A percentile compares a stretch with the other conserved stretches of the same genome.
Conservation (phyloP, 2,113 vertebrate species). For the Aviceda subcristata region DNA sequence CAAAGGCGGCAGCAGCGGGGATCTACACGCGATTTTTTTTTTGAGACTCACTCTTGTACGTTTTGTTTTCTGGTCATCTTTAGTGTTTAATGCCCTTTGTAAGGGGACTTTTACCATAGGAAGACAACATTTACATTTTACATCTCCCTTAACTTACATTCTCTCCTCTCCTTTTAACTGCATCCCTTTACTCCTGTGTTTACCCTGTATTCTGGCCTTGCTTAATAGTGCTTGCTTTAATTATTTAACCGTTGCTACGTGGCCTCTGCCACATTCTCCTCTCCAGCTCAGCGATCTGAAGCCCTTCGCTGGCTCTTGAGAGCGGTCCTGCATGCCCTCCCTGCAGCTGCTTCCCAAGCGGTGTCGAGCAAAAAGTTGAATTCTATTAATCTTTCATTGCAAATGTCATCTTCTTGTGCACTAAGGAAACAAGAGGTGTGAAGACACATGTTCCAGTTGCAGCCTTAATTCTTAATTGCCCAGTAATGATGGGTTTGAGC, state of each 20-base stretch:
- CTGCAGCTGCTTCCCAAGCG: fast-evolving
- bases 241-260: fast-evolving
- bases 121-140: background rate
- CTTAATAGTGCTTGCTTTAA: background rate
- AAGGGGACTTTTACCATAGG: fast-evolving
- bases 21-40: fast-evolving
- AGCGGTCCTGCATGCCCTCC: background rate
- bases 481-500: background rate
- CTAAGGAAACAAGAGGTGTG: background rate
- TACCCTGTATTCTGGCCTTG: background rate
- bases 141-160: background rate
- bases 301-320: background rate
- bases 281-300: background rate
- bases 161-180: background rate
- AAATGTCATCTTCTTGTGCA: background rate
- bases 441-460: background rate
- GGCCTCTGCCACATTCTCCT: background rate
- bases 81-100: background rate
- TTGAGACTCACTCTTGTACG: background rate
- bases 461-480: background rate
- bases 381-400: background rate
- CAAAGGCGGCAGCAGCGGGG: background rate
- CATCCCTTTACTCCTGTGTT: background rate
- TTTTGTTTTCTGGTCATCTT: background rate
- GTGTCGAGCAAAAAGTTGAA: background rate